Conservation (phyloP, 1,140 invertebrate genomes). For the Lamellibrachia luymesi region DNA sequence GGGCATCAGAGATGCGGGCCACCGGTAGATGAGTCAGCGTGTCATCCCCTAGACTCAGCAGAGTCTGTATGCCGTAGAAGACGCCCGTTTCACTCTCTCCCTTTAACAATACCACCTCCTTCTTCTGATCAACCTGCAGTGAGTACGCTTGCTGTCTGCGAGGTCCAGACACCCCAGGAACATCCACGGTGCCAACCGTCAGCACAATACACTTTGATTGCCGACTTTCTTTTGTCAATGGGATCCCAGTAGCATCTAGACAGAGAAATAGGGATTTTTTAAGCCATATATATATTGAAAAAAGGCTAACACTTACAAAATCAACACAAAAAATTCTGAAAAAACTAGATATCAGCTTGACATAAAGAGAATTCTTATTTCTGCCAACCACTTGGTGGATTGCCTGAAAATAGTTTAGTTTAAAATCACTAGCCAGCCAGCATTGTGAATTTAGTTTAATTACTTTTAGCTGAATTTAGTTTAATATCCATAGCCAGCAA, state of each 20-base stretch:
- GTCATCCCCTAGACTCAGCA: conserved; percentile 33
- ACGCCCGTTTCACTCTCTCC: conserved; percentile 32
- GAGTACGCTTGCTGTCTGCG: conserved; percentile 36
- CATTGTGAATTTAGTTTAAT: no score
- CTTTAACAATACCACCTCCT: conserved; percentile 29
- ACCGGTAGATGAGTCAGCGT: not conserved
- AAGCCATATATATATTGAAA: not conserved
- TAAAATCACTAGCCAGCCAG: no score
- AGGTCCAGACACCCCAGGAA: conserved; percentile 29
- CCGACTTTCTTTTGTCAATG: not conserved
- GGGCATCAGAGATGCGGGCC: conserved; percentile 7
- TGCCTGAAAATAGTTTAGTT: no score
- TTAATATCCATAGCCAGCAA: no score
- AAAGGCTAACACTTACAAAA: not conserved
- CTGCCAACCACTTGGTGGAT: no score
- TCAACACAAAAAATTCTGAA: no score
- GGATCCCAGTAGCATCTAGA: not conserved
- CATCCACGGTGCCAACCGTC: conserved; percentile 30
- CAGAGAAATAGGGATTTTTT: not conserved
- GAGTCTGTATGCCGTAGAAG: conserved; percentile 43
- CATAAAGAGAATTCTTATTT: no score
- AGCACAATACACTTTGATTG: conserved; percentile 29
- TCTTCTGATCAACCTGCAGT: conserved; percentile 32
- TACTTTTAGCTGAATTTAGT: no score
- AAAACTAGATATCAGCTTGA: no score